These are phyloP conservation scores for Schizopygopsis malacanthus DNA, from an alignment of 2,797 vertebrate species.

Conservation along the genomic window DNA sequence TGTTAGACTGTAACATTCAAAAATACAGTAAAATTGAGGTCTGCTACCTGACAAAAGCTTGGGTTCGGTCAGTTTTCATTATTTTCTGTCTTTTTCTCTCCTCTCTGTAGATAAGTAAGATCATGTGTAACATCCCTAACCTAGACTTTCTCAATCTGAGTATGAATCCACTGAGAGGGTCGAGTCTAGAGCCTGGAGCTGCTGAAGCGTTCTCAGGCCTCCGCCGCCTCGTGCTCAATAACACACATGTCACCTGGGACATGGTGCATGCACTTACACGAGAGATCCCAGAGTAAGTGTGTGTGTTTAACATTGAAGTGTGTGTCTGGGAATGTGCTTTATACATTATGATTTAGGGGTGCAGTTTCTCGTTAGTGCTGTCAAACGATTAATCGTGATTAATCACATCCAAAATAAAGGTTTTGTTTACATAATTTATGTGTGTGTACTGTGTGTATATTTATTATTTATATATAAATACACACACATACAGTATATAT, in stretches of 20 bases:
- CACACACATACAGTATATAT: not conserved
- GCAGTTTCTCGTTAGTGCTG: not conserved
- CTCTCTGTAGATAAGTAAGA: conserved; percentile 88
- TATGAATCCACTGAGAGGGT: conserved; percentile 92
- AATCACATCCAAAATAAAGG: not conserved
- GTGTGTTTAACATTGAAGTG: not conserved
- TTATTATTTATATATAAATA: not conserved
- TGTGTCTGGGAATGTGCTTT: conserved; percentile 1
- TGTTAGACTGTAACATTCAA: not conserved
- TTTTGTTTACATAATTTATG: not conserved
- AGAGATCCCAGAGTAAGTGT: conserved; percentile 91
- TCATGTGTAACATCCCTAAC: conserved; percentile 93
- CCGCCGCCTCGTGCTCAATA: conserved; percentile 94
- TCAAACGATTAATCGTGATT: not conserved
- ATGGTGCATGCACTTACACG: conserved; percentile 91
- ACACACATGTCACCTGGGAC: conserved; percentile 95
- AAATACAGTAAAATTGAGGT: not conserved
- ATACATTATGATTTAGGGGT: not conserved
- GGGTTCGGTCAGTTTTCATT: not conserved
- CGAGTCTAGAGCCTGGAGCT: conserved; percentile 84
- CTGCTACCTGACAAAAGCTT: not conserved
- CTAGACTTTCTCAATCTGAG: conserved; percentile 98
- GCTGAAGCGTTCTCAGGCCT: conserved; percentile 88
- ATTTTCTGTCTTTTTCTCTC: conserved; percentile 45
- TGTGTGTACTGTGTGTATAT: not conserved